Base-by-base conservation (phyloP, 1,140 invertebrate genomes). In the Anastatus disparis region DNA sequence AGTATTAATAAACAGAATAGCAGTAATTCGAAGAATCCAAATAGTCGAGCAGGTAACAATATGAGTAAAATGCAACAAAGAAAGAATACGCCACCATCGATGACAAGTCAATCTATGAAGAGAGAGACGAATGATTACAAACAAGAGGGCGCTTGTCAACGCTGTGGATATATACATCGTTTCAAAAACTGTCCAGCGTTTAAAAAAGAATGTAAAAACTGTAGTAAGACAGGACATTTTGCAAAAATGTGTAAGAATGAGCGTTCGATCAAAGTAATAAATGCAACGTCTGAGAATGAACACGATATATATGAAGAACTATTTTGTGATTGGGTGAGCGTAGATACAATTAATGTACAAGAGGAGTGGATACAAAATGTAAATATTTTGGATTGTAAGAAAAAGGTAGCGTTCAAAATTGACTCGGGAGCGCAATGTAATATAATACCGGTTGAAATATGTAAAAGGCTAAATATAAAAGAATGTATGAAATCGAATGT, bases 401-500 rank as follows among this genome's bases (percentile, higher is more conserved):
- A 48, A 20, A 48, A 48, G 20, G 12, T 48, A 7, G n/a, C n/a
- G 46, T 48, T 48, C n/a, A 48, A 48, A 64, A 61, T 73, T 10
- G 71, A 69, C 38, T 55, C 65, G 2, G 71, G 66, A 10, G 66
- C 71, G 12, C 65, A 69, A 40, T 62, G 71, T 40, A 73, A 69
- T 69, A 35, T 73, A 38, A 31, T 73, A 13, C 31, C 59, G 0
- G 13, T 58, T 6, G 48, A 46, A 0, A 22, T 53, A 22, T 68
- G 58, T 31, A 31, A 55, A 53, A 61, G 17, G 35, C 10, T 72
- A 15, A 55, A 55, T 4, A 66, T 72, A 17, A 48, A 61, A n/a
- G 31, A 56, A n/a, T 26, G 56, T 20, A n/a, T 46, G 31, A 72
- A 68, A 13, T 24, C 55, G n/a, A 69, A 62, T 31, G 31, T 46